A percentile compares a stretch with the other conserved stretches of the same genome.
Evolutionary conservation across 1,140 invertebrate species (phyloP).

Genomic region (Aplysia californica): DNA sequence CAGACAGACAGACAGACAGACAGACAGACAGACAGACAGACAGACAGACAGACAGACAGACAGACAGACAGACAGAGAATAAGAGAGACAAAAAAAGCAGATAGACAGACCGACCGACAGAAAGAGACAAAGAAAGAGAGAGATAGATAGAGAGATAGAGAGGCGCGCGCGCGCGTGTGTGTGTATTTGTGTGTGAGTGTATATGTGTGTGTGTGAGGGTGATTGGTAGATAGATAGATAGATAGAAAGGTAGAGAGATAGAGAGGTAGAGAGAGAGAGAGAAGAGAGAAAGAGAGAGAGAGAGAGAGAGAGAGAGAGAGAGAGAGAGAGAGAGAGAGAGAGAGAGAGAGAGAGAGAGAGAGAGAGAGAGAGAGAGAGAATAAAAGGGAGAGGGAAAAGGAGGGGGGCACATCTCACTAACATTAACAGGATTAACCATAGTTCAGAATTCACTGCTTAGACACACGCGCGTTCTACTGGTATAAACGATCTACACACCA

Average conservation of each 20-base stretch:
- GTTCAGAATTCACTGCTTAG: not conserved
- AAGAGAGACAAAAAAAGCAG: constrained; percentile 10
- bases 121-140: not conserved
- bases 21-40: constrained; percentile 9
- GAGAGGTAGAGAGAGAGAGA: no score
- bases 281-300: not conserved
- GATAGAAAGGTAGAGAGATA: no score
- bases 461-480: no score
- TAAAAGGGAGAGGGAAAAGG: no score
- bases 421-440: not conserved
- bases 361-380: not conserved
- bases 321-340: not conserved
- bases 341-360: constrained; percentile 4
- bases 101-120: constrained; percentile 10
- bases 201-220: no score
- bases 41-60: constrained; percentile 12
- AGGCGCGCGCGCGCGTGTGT: not conserved
- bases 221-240: no score
- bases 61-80: constrained; percentile 7
- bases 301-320: constrained; percentile 3
- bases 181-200: no score
- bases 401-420: not conserved
- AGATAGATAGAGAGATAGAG: not conserved
- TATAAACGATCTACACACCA: not conserved
- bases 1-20: constrained; percentile 2